Evolutionary conservation across 1,140 invertebrate genomes (phyloP), one percentile per base, ranked within the genome.

Genomic region (Drosophila virilis): DNA sequence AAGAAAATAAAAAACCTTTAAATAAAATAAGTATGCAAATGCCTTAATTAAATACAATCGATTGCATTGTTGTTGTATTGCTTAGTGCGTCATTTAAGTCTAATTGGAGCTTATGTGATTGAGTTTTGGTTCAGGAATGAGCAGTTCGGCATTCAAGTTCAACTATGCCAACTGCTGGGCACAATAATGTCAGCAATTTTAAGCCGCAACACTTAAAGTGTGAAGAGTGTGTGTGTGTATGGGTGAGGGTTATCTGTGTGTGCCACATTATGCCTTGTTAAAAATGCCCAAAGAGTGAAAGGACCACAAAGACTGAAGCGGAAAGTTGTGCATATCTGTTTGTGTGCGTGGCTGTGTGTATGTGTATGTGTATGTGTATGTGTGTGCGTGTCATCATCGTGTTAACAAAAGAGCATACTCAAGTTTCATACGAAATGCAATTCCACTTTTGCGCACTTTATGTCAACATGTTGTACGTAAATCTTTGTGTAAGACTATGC

Each of bases 401-500:
- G 85, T 90, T 89, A 90, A 89, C 84, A 89, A 89, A 89, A 90
- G 84, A 77, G 84, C 84, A 89, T 89, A 84, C 85, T 89, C 84
- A 80, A 90, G 85, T 89, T 89, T 90, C 84, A 90, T 89, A 80
- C 85, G 84, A 89, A 89, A 89, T 90, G 84, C 84, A 89, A 89
- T 89, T 90, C 84, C 85, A 90, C 84, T 89, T 89, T 86, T 83
- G 77, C 84, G 74, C 80, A 89, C 84, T 89, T 90, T 90, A 84
- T 90, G 84, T 76, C 84, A 84, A 89, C 84, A 89, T 90, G 88
- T 84, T 85, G 85, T 78, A 84, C 85, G 80, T 83, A 89, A 90
- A 89, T 84, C 85, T 84, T 89, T 88, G 83, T 88, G 83, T 89
- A 88, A 88, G 84, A 83, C 83, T 88, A 88, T 83, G 79, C 83